Conservation (phyloP, 2,888 invertebrate species). For the Tipula vernalis region DNA sequence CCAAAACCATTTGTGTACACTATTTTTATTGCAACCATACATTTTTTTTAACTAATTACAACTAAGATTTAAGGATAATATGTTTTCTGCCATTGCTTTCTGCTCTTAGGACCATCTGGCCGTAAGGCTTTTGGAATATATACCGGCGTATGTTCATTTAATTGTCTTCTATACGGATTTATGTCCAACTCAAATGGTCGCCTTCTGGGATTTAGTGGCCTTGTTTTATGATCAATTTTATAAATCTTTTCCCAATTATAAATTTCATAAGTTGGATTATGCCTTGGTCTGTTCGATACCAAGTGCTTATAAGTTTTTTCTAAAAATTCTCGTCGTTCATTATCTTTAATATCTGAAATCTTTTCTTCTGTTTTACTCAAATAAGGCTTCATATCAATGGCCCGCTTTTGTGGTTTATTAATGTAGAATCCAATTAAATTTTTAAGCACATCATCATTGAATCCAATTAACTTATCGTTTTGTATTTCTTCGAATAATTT, state of each 20-base stretch:
- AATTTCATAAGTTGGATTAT: slow-evolving; percentile 50
- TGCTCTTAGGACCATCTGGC: slow-evolving; percentile 44
- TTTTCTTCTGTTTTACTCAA: slow-evolving; percentile 44
- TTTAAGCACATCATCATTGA: slow-evolving; percentile 68
- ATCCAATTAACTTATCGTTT: slow-evolving; percentile 56
- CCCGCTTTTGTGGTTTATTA: slow-evolving; percentile 50
- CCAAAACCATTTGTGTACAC: neutral
- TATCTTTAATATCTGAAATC: slow-evolving; percentile 55
- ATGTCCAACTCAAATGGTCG: slow-evolving; percentile 57
- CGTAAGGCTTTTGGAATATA: slow-evolving; percentile 59
- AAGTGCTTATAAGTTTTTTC: slow-evolving; percentile 56
- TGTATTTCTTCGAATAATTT: slow-evolving; percentile 63
- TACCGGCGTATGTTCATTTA: slow-evolving; percentile 51
- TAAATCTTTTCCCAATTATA: slow-evolving; percentile 77
- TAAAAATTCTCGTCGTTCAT: slow-evolving; percentile 54
- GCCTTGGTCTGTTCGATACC: slow-evolving; percentile 51
- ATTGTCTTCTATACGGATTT: slow-evolving; percentile 47
- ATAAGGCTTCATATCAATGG: slow-evolving; percentile 59
- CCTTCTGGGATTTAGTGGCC: slow-evolving; percentile 52
- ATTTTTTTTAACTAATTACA: neutral
- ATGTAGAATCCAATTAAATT: slow-evolving; percentile 60
- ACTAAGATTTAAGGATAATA: slow-evolving; percentile 47
- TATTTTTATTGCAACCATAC: neutral
- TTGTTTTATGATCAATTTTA: slow-evolving; percentile 55
- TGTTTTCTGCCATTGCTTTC: slow-evolving; percentile 49